Base-by-base conservation (phyloP, 2,113 vertebrate genomes). In the Boleophthalmus pectinirostris region DNA sequence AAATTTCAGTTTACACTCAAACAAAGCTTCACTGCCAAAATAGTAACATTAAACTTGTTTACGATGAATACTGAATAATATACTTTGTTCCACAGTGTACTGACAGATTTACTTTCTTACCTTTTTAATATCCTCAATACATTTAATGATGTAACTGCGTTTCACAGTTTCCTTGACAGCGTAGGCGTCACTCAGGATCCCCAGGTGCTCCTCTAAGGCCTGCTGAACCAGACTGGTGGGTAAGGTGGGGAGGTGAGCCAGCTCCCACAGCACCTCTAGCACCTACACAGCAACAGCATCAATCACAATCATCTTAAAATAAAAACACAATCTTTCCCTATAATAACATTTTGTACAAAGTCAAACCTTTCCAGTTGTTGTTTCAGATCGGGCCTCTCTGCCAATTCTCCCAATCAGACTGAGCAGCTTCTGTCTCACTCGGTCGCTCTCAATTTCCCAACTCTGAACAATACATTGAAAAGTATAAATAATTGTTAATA, bases 101-200 rank as follows among this genome's bases (percentile, higher is more conserved):
- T 54, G 51, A 10, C 38, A 43, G 38, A n/a, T 54, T 21, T 54
- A 54, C 20, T 57, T 16, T 8, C 88, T 86, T 85, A 99, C 97
- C 96, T 96, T 97, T 87, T 99, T 99, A 75, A 99, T 98, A 86
- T 99, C 98, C 86, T 99, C 97, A 69, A 99, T 98, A 90, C 98
- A 99, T 81, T 99, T 98, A 83, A 99, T 97, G 90, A 99, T 98
- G 91, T 99, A 99, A 88, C 89, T 96, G 89, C 95, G 95, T 88
- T 99, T 99, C 78, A 99, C 89, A 0, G 95, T 94, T 84, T 99
- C 98, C 87, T 98, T 99, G 75, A 98, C 97, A 5, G 98, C 96
- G 1, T 98, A 99, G 0, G 98, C 97, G n/a, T 99, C 98, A 33
- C 97, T 98, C 70, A 99, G 95, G 78, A 99, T 99, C 54, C 96